phyloP scores from a whole-genome alignment of 2,113 vertebrate genomes.

The Sigmodon hispidus region DNA sequence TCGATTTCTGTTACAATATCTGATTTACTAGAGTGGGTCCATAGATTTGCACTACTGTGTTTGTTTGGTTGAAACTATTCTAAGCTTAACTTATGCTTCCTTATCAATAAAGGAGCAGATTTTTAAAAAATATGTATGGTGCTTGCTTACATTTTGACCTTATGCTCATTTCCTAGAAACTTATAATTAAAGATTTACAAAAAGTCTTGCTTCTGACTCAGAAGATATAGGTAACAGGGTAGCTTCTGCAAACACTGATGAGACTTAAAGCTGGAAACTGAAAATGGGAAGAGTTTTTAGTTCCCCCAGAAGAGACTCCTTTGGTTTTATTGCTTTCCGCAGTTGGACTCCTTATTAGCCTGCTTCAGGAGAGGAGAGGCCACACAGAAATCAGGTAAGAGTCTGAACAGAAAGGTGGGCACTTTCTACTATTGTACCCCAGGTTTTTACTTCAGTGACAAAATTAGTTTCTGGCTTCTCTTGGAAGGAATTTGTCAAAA shows the following conservation, averaged over 20 bases:
- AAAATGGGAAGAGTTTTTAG: not conserved
- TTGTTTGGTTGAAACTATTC: not conserved
- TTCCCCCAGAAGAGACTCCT: not conserved
- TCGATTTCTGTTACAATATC: slow-evolving; percentile 14
- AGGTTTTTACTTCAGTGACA: not conserved
- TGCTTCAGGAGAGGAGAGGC: no score
- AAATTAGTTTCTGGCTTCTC: not conserved
- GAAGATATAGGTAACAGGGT: not conserved
- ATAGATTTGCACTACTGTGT: not conserved
- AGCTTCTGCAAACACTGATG: not conserved
- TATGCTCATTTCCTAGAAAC: not conserved
- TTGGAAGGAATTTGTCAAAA: not conserved
- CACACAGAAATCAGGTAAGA: no score
- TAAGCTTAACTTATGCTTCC: not conserved
- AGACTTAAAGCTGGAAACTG: not conserved
- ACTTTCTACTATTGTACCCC: not conserved
- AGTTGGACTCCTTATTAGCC: not conserved
- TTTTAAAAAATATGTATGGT: not conserved
- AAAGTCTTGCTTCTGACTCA: slow-evolving; percentile 22
- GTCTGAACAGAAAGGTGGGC: not conserved
- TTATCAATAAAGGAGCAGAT: not conserved
- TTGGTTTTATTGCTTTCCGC: not conserved
- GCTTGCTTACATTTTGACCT: not conserved
- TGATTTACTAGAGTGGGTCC: not conserved
- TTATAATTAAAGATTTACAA: not conserved